Percentiles rank a stretch among this genome's conserved stretches.
Conservation (phyloP, 2,797 vertebrate genomes). For the Microctenopoma lineatum region DNA sequence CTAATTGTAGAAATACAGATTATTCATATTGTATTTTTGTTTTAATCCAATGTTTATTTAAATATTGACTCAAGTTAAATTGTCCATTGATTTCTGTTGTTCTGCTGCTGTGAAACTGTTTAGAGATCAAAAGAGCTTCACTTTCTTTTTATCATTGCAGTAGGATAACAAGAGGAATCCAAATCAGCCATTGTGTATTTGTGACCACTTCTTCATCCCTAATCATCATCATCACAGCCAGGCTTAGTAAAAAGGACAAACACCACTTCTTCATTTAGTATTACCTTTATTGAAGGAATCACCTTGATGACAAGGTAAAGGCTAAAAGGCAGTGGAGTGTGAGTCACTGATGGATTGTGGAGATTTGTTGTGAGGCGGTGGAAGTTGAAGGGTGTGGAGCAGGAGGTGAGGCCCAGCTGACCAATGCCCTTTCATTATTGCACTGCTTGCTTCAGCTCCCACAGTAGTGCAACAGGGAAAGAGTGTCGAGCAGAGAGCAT, state of each 20-base stretch:
- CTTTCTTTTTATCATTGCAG: neutral
- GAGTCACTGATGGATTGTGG: neutral
- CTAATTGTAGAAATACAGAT: too few relatives aligned
- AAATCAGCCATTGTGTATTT: neutral
- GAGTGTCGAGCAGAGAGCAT: slow-evolving; percentile 87
- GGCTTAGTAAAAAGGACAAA: slow-evolving; percentile 21
- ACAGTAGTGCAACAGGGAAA: slow-evolving; percentile 98
- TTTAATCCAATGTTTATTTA: neutral
- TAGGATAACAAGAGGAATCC: neutral
- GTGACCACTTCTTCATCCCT: neutral
- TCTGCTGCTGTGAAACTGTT: neutral
- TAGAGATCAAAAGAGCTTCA: neutral
- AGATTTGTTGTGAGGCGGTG: slow-evolving; percentile 19
- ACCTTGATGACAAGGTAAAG: neutral
- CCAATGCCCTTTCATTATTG: slow-evolving; percentile 97
- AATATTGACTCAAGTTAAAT: neutral
- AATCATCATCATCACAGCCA: neutral
- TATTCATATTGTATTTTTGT: too few relatives aligned
- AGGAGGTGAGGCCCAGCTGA: slow-evolving; percentile 72
- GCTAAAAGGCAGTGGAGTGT: neutral
- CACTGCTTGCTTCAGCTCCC: slow-evolving; percentile 90
- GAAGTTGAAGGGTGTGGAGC: neutral
- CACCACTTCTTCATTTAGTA: neutral
- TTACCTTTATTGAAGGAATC: slow-evolving; percentile 32
- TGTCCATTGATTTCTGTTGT: neutral